Percentiles rank a stretch among this genome's conserved stretches.
These are phyloP conservation scores for Stichodactyla helianthus DNA, from an alignment of 64 coral and sea anemone genomes.

Conservation along the genomic window DNA sequence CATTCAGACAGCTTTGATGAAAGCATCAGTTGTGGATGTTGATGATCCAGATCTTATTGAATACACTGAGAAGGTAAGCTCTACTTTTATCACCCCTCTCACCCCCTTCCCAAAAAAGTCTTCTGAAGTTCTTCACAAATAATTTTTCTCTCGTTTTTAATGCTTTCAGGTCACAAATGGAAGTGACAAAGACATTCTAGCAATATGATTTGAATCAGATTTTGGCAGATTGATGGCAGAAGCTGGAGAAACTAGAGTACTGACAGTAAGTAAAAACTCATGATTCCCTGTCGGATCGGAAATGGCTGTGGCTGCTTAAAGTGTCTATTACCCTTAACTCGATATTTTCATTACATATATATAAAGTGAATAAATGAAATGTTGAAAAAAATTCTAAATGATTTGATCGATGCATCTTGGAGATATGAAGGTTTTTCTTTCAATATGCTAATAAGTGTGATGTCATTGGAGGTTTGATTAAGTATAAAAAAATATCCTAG, in stretches of 20 bases:
- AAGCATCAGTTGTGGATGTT: slow-evolving; percentile 37
- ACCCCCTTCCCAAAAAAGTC: neutral
- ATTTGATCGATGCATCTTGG: no score
- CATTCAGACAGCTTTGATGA: slow-evolving; percentile 24
- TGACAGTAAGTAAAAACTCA: slow-evolving; percentile 47
- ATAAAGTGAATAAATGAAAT: no score
- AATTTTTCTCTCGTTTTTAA: neutral
- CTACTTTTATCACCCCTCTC: neutral
- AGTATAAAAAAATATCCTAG: no score
- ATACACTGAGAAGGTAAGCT: slow-evolving; percentile 42
- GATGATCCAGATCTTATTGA: slow-evolving; percentile 14
- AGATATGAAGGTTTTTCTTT: no score
- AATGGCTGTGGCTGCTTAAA: no score
- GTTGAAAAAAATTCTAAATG: neutral
- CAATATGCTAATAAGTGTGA: no score
- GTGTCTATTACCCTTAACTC: no score
- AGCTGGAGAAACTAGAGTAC: slow-evolving; percentile 53
- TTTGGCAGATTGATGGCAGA: slow-evolving; percentile 46
- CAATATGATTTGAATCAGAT: slow-evolving; percentile 17
- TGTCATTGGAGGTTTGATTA: no score
- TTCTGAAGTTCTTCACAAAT: neutral
- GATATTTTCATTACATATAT: no score
- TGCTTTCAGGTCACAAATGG: slow-evolving; percentile 43
- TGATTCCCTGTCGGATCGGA: no score
- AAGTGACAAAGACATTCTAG: slow-evolving; percentile 29